phyloP scores from a whole-genome alignment of 2,113 vertebrate species.

The Epinephelus cyanopodus region DNA sequence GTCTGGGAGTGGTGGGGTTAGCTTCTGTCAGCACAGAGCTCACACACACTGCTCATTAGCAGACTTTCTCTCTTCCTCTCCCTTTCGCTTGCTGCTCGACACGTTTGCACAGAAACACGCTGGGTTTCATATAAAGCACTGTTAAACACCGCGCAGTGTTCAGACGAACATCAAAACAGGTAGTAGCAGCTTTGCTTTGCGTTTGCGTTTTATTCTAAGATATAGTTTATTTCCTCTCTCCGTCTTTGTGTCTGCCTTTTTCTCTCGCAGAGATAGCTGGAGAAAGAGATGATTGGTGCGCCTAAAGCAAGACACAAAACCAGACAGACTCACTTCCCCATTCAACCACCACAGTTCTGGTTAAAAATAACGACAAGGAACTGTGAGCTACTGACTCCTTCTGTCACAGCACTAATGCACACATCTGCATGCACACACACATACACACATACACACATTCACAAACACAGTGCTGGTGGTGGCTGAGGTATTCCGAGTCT shows the following conservation, averaged over 20 bases:
- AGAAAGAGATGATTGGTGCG: slow-evolving; percentile 53
- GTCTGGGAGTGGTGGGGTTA: slow-evolving; percentile 58
- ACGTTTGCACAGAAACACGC: slow-evolving; percentile 41
- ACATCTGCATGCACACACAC: slow-evolving; percentile 54
- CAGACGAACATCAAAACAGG: slow-evolving; percentile 51
- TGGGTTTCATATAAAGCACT: slow-evolving; percentile 44
- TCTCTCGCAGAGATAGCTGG: slow-evolving; percentile 17
- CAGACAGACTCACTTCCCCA: slow-evolving; percentile 71
- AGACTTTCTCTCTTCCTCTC: slow-evolving; percentile 68
- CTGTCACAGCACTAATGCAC: slow-evolving; percentile 65
- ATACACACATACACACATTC: slow-evolving; percentile 43
- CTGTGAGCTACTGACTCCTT: slow-evolving; percentile 64
- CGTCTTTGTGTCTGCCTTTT: slow-evolving; percentile 4
- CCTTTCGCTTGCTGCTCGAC: slow-evolving; percentile 40
- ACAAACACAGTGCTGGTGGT: slow-evolving; percentile 60
- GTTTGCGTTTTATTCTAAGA: slow-evolving; percentile 42
- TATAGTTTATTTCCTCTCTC: slow-evolving; percentile 39
- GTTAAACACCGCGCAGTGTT: slow-evolving; percentile 50
- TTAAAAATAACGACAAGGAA: slow-evolving; percentile 78
- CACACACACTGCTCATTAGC: slow-evolving; percentile 79
- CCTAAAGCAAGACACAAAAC: slow-evolving; percentile 59
- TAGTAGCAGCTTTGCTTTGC: slow-evolving; percentile 20
- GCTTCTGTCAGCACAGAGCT: slow-evolving; percentile 68
- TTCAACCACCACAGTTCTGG: slow-evolving; percentile 66
- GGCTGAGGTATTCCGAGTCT: slow-evolving; percentile 79